Evolutionary conservation across 2,888 invertebrate genomes (phyloP).

Genomic region (Drosophila fungiperda): DNA sequence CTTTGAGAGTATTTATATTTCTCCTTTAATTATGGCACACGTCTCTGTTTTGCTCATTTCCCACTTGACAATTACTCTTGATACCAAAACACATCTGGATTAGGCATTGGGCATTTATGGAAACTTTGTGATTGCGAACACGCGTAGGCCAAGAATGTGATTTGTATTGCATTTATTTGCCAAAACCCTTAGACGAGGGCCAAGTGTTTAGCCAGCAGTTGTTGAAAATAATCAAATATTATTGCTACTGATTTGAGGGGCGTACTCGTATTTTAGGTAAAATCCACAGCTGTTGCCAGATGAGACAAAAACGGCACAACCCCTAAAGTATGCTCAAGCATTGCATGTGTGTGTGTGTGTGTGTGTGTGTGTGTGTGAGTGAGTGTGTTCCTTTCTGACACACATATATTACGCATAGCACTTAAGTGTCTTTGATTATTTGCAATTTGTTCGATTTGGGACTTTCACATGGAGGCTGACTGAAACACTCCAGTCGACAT

Average conservation of each 20-base stretch:
- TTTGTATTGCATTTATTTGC: constrained; percentile 41
- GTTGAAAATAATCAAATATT: constrained; percentile 67
- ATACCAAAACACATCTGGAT: constrained; percentile 14
- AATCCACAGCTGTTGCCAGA: constrained; percentile 52
- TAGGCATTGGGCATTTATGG: constrained; percentile 12
- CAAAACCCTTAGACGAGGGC: constrained; percentile 9
- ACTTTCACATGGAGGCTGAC: constrained; percentile 57
- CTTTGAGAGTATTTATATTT: neutral
- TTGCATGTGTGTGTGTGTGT: constrained; percentile 9
- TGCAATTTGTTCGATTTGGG: constrained; percentile 74
- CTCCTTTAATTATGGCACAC: neutral
- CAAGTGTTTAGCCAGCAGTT: constrained; percentile 58
- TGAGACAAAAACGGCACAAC: constrained; percentile 31
- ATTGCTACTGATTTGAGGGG: constrained; percentile 59
- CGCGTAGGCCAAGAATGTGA: constrained; percentile 3
- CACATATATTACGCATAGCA: constrained; percentile 51
- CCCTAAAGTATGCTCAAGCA: constrained; percentile 36
- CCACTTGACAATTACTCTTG: constrained; percentile 3
- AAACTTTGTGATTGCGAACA: constrained; percentile 22
- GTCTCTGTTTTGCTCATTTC: neutral
- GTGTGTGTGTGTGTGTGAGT: neutral
- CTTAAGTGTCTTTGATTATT: constrained; percentile 77
- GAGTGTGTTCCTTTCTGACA: constrained; percentile 23
- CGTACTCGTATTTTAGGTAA: constrained; percentile 55
- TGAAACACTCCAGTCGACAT: constrained; percentile 39